Base-by-base conservation (phyloP, 2,888 invertebrate species). In the Leptinotarsa haldemani region DNA sequence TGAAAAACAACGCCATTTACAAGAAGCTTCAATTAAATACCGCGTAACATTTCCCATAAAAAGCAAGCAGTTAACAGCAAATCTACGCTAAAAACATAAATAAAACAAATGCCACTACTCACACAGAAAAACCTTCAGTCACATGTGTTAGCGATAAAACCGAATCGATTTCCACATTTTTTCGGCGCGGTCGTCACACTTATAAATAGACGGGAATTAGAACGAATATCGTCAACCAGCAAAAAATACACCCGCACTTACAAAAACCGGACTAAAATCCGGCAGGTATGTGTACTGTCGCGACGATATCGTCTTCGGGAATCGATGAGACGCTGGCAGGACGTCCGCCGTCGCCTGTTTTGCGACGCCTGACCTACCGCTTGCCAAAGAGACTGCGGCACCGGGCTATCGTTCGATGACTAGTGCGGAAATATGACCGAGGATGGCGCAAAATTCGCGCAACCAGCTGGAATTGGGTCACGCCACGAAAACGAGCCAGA, bases 281-380 rank as follows among this genome's bases (percentile, higher is more conserved):
- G 3, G 25, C 48, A 40, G 63, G 69, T 65, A 40, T 15, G 13
- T 13, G 15, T n/a, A 12, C 40, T 40, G 40, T 40, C 40, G 40
- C 40, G 40, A 40, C 40, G 9, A 40, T 1, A 40, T 40, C 40
- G 25, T 61, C 61, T 61, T 40, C 61, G 61, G 65, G 63, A 72
- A 66, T 70, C 69, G 74, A 70, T 67, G 65, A 56, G 48, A 30
- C 63, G 20, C 66, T 63, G 63, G 40, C 63, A 46, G 71, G 65
- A 69, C 53, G 65, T 69, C 52, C 56, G 65, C 56, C 70, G 70
- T 56, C 64, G 64, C 58, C 69, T 67, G 64, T 81, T 79, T 80
- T 78, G 75, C 74, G 82, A 79, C 82, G 83, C 82, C 82, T 81
- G 83, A 81, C 83, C 80, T 80, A 81, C 77, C 77, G 77, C 74